Conservation (phyloP, 2,797 vertebrate genomes). For the Halcyon smyrnensis region DNA sequence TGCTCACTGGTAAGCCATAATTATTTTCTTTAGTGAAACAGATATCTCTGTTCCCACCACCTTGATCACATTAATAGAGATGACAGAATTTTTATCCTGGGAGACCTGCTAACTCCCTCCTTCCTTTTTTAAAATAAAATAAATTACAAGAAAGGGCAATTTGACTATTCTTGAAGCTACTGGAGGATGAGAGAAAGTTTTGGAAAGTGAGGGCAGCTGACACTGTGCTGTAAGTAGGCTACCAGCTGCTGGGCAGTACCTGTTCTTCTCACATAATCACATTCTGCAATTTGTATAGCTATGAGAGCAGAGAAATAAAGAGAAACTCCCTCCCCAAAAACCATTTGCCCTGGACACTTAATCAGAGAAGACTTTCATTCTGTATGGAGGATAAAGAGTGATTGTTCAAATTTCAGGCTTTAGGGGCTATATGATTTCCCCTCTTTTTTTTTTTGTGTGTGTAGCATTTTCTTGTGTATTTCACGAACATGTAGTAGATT, state of each 20-base stretch:
- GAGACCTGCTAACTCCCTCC: not conserved
- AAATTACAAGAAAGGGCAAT: not conserved
- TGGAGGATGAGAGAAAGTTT: not conserved
- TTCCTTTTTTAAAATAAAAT: not conserved
- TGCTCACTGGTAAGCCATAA: not conserved
- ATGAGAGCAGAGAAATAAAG: not conserved
- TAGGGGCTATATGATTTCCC: not conserved
- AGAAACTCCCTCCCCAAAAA: not conserved
- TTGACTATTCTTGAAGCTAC: not conserved
- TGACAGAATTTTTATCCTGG: not conserved
- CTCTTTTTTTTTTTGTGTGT: not conserved
- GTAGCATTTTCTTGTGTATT: not conserved
- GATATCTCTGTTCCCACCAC: not conserved
- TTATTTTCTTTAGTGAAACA: not conserved
- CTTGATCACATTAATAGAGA: not conserved
- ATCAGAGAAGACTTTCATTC: not conserved
- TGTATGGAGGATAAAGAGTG: not conserved
- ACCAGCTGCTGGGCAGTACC: not conserved
- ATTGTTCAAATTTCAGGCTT: not conserved
- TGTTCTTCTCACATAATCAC: not conserved
- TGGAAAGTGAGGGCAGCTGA: not conserved
- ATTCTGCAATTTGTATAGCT: not conserved
- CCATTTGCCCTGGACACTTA: not conserved
- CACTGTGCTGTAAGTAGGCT: fast-evolving
- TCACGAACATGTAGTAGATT: not conserved